A percentile compares a stretch with the other conserved stretches of the same genome.
phyloP scores from a whole-genome alignment of 2,797 vertebrate genomes.

The Hyperoplus immaculatus region DNA sequence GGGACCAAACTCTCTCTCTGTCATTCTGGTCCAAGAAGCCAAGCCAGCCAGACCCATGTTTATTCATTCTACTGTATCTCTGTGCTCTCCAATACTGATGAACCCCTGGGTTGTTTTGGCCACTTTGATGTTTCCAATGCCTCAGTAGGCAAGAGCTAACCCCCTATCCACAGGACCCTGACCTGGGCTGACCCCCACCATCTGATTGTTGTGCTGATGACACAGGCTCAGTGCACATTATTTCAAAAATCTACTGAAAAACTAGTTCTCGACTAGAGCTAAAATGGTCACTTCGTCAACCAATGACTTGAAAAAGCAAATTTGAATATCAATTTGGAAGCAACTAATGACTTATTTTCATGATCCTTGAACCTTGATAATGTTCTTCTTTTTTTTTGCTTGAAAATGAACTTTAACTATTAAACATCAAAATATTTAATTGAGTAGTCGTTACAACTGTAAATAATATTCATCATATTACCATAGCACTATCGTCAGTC shows the following conservation, averaged over 20 bases:
- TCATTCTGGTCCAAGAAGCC: constrained; percentile 40
- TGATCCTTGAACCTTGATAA: background rate
- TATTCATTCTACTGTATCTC: constrained; percentile 40
- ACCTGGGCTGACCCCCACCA: constrained; percentile 11
- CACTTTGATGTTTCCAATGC: constrained; percentile 45
- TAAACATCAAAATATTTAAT: background rate
- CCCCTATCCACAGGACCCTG: constrained; percentile 2
- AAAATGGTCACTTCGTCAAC: background rate
- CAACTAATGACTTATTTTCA: background rate
- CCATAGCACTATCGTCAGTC: too few relatives aligned
- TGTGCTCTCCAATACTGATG: constrained; percentile 14
- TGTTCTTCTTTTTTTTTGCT: background rate
- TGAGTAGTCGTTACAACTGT: background rate
- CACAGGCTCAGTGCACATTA: background rate
- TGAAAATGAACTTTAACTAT: background rate
- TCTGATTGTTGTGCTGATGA: constrained; percentile 9
- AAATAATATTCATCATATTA: too few relatives aligned
- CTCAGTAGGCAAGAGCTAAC: constrained; percentile 3
- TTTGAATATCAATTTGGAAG: background rate
- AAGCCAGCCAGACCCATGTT: constrained; percentile 46
- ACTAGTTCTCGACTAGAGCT: background rate
- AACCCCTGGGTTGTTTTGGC: constrained; percentile 19
- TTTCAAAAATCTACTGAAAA: background rate
- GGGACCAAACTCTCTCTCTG: constrained; percentile 36
- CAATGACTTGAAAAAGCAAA: background rate